Conservation (phyloP, 2,797 vertebrate genomes). For the Scolopax bukidnonensis region DNA sequence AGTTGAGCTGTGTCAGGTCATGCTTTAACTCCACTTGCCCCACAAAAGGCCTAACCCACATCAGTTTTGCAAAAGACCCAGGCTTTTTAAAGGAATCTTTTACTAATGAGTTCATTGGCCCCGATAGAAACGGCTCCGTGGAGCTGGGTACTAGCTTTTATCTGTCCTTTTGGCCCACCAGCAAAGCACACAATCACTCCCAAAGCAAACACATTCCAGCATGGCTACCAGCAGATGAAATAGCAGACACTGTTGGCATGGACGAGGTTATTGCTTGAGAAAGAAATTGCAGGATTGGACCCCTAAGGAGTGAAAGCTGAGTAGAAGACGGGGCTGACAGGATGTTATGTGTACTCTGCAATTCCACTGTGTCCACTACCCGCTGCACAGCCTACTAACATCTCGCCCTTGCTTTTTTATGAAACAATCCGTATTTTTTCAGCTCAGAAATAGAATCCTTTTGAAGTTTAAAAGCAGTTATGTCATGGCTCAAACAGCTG, state of each 20-base stretch:
- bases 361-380: not conserved
- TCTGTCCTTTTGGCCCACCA: constrained; percentile 18
- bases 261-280: constrained; percentile 11
- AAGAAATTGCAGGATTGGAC: not conserved
- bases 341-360: not conserved
- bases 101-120: not conserved
- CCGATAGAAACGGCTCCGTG: not conserved
- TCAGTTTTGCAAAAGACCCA: not conserved
- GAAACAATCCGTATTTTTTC: constrained; percentile 50
- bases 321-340: not conserved
- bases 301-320: not conserved
- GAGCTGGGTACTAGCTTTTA: constrained; percentile 29
- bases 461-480: constrained; percentile 68
- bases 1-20: not conserved
- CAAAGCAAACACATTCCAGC: constrained; percentile 46
- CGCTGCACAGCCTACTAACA: not conserved
- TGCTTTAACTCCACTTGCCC: not conserved
- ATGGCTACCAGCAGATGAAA: constrained; percentile 42
- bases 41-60: not conserved
- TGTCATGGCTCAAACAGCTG: constrained; percentile 37
- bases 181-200: constrained; percentile 6
- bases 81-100: constrained; percentile 16
- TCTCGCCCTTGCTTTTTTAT: not conserved
- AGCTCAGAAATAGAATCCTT: constrained; percentile 65
- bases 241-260: constrained; percentile 38